A percentile compares a stretch with the other conserved stretches of the same genome.
Evolutionary conservation across 2,888 invertebrate genomes (phyloP).

Genomic region (Hecatera dysodea): DNA sequence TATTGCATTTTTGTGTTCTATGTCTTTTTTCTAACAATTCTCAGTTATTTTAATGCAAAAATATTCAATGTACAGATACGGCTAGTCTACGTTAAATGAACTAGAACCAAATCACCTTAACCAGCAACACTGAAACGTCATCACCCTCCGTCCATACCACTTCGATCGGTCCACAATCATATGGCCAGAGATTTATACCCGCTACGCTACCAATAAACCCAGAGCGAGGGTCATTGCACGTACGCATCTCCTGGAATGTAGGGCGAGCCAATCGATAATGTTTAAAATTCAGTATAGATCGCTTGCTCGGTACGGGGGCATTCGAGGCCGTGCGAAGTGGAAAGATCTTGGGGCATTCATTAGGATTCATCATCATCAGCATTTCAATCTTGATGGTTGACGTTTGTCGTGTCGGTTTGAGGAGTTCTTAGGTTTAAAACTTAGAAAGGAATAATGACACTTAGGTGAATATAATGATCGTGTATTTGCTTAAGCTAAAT

Average conservation of each 20-base stretch:
- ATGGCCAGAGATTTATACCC: conserved; percentile 69
- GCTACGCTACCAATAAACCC: conserved; percentile 71
- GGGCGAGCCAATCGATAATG: conserved; percentile 85
- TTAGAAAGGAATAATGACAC: too few species aligned
- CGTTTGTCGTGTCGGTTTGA: conserved; percentile 20
- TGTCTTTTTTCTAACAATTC: too few species aligned
- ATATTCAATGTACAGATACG: too few species aligned
- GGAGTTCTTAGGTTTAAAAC: too few species aligned
- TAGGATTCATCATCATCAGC: conserved; percentile 53
- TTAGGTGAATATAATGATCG: too few species aligned
- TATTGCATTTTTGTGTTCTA: too few species aligned
- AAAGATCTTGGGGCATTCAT: conserved; percentile 51
- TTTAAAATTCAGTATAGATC: conserved; percentile 84
- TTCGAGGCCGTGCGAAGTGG: conserved; percentile 60
- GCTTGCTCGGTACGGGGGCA: conserved; percentile 72
- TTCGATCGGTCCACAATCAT: conserved; percentile 63
- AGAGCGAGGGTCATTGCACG: conserved; percentile 68
- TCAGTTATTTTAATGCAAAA: too few species aligned
- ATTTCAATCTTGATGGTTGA: conserved; percentile 53
- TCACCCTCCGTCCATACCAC: conserved; percentile 1
- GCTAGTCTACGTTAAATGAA: too few species aligned
- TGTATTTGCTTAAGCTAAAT: too few species aligned
- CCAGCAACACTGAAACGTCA: conserved; percentile 16
- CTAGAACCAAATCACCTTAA: not conserved
- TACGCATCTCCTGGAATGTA: conserved; percentile 75